Conservation (phyloP, 1,140 invertebrate species). For the Idris sp. region DNA sequence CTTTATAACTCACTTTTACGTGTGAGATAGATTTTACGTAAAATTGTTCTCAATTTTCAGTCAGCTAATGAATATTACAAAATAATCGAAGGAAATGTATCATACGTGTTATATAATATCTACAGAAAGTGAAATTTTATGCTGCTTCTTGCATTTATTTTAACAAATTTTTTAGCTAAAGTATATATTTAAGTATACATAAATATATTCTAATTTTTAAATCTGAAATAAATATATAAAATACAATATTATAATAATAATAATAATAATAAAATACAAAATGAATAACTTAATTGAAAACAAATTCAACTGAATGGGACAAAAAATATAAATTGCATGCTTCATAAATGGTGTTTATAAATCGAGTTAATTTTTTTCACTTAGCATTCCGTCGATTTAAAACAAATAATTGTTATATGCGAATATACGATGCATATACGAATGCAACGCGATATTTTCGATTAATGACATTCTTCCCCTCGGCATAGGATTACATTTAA, state of each 20-base stretch:
- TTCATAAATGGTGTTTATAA: conserved; percentile 39
- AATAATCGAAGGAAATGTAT: background rate
- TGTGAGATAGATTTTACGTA: background rate
- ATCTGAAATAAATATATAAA: too few relatives aligned
- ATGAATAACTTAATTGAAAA: conserved; percentile 13
- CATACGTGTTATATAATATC: too few relatives aligned
- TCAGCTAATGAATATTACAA: background rate
- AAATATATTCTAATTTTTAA: too few relatives aligned
- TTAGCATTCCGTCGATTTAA: conserved; percentile 44
- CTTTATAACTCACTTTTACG: conserved; percentile 1
- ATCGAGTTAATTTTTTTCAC: conserved; percentile 41
- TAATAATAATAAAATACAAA: background rate
- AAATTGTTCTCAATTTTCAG: background rate
- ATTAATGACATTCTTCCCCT: conserved; percentile 64
- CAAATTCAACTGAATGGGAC: conserved; percentile 23
- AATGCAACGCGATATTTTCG: conserved; percentile 60
- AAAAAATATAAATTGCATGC: conserved; percentile 16
- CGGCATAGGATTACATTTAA: conserved; percentile 64
- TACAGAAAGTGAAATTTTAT: too few relatives aligned
- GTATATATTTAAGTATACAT: too few relatives aligned
- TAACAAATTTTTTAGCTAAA: too few relatives aligned
- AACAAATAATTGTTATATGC: conserved; percentile 60
- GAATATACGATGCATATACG: conserved; percentile 52
- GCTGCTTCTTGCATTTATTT: too few relatives aligned
- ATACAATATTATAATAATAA: too few relatives aligned